Conservation (phyloP, 2,888 invertebrate species). For the Caenorhabditis sp. region DNA sequence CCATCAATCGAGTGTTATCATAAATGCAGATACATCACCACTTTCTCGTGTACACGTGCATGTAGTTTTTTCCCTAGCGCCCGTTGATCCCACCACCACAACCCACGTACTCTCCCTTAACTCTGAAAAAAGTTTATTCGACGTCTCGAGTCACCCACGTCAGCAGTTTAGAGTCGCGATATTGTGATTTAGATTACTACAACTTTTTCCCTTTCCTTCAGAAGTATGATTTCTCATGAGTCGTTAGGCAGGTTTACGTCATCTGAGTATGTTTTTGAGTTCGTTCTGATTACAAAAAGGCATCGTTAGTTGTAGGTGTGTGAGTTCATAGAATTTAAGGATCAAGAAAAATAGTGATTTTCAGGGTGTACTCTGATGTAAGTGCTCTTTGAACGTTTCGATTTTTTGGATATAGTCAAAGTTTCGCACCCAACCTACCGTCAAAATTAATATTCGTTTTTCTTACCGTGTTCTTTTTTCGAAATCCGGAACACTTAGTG, state of each 20-base stretch:
- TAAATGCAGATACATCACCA: slow-evolving; percentile 54
- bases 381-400: too few species aligned
- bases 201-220: slow-evolving; percentile 27
- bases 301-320: background rate
- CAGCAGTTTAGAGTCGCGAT: slow-evolving; percentile 47
- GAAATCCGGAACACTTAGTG: too few species aligned
- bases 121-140: slow-evolving; percentile 43
- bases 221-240: slow-evolving; percentile 29
- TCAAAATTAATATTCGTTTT: too few species aligned
- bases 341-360: background rate
- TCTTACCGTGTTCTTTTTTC: too few species aligned
- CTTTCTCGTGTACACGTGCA: slow-evolving; percentile 3
- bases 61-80: slow-evolving; percentile 4
- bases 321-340: background rate
- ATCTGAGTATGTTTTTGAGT: slow-evolving; percentile 15
- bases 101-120: slow-evolving; percentile 38
- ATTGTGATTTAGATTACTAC: slow-evolving; percentile 59
- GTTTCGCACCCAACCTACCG: too few species aligned
- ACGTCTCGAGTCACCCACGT: slow-evolving; percentile 51
- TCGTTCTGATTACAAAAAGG: slow-evolving; percentile 13
- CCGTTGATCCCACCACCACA: slow-evolving; percentile 21
- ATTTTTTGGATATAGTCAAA: too few species aligned
- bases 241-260: slow-evolving; percentile 34
- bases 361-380: too few species aligned
- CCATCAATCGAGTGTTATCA: slow-evolving; percentile 59